Evolutionary conservation across 2,888 invertebrate genomes (phyloP).

Genomic region (Torymus aiolomorphi): DNA sequence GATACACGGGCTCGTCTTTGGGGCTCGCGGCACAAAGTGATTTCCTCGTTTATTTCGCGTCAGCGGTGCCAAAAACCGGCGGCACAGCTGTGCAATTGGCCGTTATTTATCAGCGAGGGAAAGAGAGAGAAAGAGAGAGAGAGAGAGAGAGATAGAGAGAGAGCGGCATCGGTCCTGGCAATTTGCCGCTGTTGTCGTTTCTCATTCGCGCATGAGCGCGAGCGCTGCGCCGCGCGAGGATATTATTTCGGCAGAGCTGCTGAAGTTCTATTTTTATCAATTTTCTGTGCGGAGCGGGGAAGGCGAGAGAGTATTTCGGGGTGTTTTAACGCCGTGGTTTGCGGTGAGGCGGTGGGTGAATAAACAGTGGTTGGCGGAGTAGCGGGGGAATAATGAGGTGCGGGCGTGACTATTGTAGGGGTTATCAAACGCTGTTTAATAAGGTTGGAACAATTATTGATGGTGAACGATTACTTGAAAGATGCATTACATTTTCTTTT

Average conservation of each 20-base stretch:
- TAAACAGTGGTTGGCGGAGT: too few relatives aligned
- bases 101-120: slow-evolving; percentile 29
- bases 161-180: slow-evolving; percentile 1
- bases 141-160: not conserved
- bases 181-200: slow-evolving; percentile 31
- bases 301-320: too few relatives aligned
- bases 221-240: too few relatives aligned
- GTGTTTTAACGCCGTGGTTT: too few relatives aligned
- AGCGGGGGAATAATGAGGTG: too few relatives aligned
- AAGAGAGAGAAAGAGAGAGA: not conserved
- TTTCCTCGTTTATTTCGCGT: slow-evolving; percentile 61
- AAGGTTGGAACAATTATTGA: too few relatives aligned
- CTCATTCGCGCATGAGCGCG: not conserved
- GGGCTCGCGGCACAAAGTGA: slow-evolving; percentile 52
- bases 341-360: too few relatives aligned
- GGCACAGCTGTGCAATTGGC: slow-evolving; percentile 56
- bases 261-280: not conserved
- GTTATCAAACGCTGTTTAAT: too few relatives aligned
- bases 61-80: slow-evolving; percentile 58
- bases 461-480: too few relatives aligned
- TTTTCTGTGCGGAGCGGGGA: not conserved
- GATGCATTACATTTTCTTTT: too few relatives aligned
- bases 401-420: too few relatives aligned
- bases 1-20: slow-evolving; percentile 47
- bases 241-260: not conserved